Evolutionary conservation across 2,888 invertebrate species (phyloP).

Genomic region (Nysson spinosus): DNA sequence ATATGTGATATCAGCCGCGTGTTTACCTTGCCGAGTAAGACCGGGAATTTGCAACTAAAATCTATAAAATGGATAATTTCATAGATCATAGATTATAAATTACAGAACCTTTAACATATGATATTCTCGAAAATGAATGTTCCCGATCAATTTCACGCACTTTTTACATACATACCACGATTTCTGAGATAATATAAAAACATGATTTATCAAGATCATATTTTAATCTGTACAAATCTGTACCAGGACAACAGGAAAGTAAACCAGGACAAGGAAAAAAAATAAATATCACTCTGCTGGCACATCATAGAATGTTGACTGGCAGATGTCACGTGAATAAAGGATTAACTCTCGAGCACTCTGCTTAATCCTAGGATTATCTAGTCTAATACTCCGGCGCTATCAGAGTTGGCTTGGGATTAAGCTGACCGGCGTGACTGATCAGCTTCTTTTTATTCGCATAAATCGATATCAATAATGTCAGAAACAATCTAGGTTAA

Average conservation of each 20-base stretch:
- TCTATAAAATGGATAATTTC: no score
- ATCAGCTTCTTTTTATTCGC: constrained; percentile 29
- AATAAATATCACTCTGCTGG: not conserved
- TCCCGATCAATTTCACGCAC: constrained; percentile 1
- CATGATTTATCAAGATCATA: no score
- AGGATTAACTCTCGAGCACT: constrained; percentile 52
- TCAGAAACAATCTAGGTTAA: constrained; percentile 18
- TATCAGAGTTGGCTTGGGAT: constrained; percentile 44
- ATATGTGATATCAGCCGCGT: constrained; percentile 1
- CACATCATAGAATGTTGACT: constrained; percentile 23
- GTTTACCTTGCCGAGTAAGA: not conserved
- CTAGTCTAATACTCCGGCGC: constrained; percentile 52
- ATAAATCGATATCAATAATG: constrained; percentile 31
- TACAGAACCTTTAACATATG: no score
- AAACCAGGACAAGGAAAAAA: not conserved
- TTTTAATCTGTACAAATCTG: not conserved
- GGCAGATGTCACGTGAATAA: constrained; percentile 45
- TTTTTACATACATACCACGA: not conserved
- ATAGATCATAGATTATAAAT: no score
- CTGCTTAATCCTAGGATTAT: constrained; percentile 59
- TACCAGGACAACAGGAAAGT: not conserved
- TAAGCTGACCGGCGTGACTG: constrained; percentile 34
- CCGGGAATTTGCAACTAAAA: no score
- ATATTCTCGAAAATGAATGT: no score
- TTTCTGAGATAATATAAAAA: no score